Evolutionary conservation across 2,888 invertebrate genomes (phyloP).

Genomic region (Fabriciana adippe): DNA sequence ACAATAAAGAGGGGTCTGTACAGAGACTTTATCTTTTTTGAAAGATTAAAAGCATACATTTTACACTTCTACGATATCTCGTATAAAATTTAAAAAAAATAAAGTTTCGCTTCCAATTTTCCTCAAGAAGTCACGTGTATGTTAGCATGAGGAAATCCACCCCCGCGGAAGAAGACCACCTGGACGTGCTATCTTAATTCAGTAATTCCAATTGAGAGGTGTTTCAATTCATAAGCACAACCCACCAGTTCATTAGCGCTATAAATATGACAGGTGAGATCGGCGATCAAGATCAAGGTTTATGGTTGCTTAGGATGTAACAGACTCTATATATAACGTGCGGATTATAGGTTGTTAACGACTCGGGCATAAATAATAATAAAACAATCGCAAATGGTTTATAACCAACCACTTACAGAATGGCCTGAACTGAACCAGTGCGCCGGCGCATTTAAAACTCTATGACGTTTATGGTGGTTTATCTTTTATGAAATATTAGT

Average conservation of each 20-base stretch:
- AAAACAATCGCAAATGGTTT: no score
- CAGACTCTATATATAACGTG: constrained; percentile 1
- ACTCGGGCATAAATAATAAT: background rate
- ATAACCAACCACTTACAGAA: background rate
- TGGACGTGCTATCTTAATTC: constrained; percentile 44
- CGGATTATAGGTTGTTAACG: background rate
- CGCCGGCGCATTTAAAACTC: no score
- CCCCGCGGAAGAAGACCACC: constrained; percentile 50
- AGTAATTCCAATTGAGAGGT: constrained; percentile 42
- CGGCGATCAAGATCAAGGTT: constrained; percentile 25
- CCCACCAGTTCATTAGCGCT: constrained; percentile 34
- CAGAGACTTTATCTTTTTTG: no score
- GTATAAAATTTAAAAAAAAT: no score
- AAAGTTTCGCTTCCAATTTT: constrained; percentile 6
- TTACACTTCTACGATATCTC: no score
- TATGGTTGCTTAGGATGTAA: background rate
- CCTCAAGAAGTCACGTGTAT: constrained; percentile 9
- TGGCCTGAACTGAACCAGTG: background rate
- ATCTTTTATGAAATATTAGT: no score
- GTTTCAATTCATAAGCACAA: constrained; percentile 38
- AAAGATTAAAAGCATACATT: no score
- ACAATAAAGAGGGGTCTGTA: no score
- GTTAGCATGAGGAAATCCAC: constrained; percentile 39
- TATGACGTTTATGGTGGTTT: no score
- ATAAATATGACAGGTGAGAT: constrained; percentile 24